These are phyloP conservation scores for Gymnocheta viridis DNA, from an alignment of 2,888 invertebrate species.

Conservation along the genomic window DNA sequence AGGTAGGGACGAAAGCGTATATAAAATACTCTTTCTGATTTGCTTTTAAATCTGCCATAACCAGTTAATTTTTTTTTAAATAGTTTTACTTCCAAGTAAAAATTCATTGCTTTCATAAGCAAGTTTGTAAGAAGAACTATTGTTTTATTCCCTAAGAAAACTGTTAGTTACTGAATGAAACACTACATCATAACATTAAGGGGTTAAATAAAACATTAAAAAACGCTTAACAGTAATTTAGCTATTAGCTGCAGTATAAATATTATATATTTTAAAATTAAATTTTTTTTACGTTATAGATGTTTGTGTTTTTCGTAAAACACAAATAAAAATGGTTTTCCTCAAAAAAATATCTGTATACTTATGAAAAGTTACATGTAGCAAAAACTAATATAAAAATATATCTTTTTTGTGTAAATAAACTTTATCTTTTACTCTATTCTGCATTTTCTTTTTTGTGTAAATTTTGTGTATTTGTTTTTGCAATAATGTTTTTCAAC, in stretches of 20 bases:
- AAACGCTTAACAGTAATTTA: conserved; percentile 37
- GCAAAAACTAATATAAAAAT: conserved; percentile 23
- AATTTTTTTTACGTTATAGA: not conserved
- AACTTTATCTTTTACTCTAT: conserved; percentile 56
- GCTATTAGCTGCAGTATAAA: conserved; percentile 52
- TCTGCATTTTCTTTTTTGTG: conserved; percentile 8
- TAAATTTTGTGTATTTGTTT: conserved; percentile 41
- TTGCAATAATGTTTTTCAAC: conserved; percentile 50
- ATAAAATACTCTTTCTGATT: no score
- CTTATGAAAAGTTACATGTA: conserved; percentile 2
- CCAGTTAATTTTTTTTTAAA: no score
- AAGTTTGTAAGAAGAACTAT: not conserved
- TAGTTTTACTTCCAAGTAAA: no score
- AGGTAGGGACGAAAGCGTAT: no score
- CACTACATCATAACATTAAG: not conserved
- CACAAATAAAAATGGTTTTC: conserved; percentile 40
- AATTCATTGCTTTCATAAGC: no score
- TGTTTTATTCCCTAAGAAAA: not conserved
- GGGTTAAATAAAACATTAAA: conserved; percentile 27
- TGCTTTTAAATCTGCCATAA: no score
- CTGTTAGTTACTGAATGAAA: not conserved
- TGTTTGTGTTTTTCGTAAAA: conserved; percentile 36
- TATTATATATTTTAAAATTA: conserved; percentile 28
- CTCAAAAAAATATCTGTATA: conserved; percentile 1
- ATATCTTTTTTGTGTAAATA: conserved; percentile 42